phyloP scores from a whole-genome alignment of 2,797 vertebrate species.

The Hyperoplus lanceolatus region DNA sequence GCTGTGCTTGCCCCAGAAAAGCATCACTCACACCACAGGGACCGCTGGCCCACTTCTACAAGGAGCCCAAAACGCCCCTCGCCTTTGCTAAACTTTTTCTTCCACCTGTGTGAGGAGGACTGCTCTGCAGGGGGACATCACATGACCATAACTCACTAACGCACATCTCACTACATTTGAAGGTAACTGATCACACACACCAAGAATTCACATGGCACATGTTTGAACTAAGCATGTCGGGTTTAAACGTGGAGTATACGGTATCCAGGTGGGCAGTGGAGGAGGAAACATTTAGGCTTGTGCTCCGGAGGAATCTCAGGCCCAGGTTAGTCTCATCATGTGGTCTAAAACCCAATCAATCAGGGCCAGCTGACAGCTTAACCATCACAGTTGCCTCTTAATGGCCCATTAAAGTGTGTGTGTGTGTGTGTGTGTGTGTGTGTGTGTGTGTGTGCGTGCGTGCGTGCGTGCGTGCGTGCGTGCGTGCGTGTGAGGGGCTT shows the following conservation, averaged over 20 bases:
- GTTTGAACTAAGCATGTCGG: no score
- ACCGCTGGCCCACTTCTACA: conserved; percentile 85
- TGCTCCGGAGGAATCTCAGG: conserved; percentile 58
- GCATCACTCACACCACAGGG: conserved; percentile 84
- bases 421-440: background rate
- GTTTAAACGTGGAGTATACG: no score
- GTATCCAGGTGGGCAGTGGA: background rate
- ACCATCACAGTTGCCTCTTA: conserved; percentile 72
- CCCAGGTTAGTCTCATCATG: conserved; percentile 58
- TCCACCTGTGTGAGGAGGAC: conserved; percentile 51
- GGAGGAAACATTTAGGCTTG: conserved; percentile 40
- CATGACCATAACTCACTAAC: background rate
- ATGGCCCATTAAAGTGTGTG: conserved; percentile 73
- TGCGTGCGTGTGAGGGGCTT: conserved; percentile 15
- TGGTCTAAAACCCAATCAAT: conserved; percentile 74
- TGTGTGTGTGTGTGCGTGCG: no score
- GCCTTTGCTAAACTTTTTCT: conserved; percentile 79
- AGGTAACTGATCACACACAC: background rate
- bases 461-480: no score
- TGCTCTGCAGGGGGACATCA: conserved; percentile 32
- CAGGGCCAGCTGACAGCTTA: conserved; percentile 72
- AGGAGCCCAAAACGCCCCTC: conserved; percentile 78
- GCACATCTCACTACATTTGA: background rate
- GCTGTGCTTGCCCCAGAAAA: conserved; percentile 86
- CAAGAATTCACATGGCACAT: background rate